Evolutionary conservation across 1,140 invertebrate species (phyloP).

Genomic region (Acromyrmex echinatior): DNA sequence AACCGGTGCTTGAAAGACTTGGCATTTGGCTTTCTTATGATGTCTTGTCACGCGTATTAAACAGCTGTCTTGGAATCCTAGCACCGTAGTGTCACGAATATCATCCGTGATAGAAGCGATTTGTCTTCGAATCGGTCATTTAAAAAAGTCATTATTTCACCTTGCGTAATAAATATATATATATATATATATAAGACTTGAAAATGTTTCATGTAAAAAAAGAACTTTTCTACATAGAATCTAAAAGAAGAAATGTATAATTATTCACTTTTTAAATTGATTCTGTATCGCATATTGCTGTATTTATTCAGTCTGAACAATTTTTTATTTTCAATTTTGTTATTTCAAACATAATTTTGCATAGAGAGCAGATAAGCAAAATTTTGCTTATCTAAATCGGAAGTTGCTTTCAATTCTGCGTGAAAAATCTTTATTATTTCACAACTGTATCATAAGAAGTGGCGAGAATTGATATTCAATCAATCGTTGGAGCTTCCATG

Average conservation of each 20-base stretch:
- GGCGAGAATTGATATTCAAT: background rate
- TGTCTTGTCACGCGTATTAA: conserved; percentile 16
- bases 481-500: background rate
- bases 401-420: background rate
- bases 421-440: background rate
- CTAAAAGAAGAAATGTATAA: background rate
- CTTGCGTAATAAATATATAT: too few species aligned
- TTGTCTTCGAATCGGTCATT: background rate
- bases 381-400: background rate
- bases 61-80: background rate
- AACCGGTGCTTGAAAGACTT: background rate
- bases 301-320: background rate
- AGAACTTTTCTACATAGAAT: background rate
- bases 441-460: background rate
- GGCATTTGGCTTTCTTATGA: conserved; percentile 50
- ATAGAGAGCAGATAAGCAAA: background rate
- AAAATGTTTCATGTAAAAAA: too few species aligned
- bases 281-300: background rate
- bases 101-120: background rate
- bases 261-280: background rate
- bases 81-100: background rate
- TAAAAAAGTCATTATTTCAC: too few species aligned
- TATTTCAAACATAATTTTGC: background rate
- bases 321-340: background rate
- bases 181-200: too few species aligned